Evolutionary conservation across 2,888 invertebrate genomes (phyloP).

Genomic region (Dolomedes plantarius): DNA sequence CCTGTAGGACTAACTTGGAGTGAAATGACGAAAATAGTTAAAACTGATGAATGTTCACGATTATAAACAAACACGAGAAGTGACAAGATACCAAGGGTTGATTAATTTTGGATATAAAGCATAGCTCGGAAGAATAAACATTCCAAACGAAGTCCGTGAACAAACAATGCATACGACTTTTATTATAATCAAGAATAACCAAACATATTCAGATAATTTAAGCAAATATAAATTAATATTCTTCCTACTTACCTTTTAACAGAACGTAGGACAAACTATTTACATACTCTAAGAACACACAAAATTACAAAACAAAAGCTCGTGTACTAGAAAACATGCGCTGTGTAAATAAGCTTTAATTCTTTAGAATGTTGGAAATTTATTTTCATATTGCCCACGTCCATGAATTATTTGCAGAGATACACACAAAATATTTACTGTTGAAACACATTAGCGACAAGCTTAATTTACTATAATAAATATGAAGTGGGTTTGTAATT

Average conservation of each 20-base stretch:
- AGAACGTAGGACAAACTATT: constrained; percentile 3
- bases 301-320: constrained; percentile 5
- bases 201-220: no score
- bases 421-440: constrained; percentile 21
- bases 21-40: no score
- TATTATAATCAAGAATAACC: no score
- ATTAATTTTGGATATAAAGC: no score
- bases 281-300: constrained; percentile 7
- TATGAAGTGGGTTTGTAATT: not conserved
- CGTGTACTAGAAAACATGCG: not conserved
- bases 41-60: no score
- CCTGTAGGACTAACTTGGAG: no score
- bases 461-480: constrained; percentile 1
- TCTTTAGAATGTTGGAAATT: not conserved
- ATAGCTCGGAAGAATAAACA: no score
- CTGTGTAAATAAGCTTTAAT: not conserved
- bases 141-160: no score
- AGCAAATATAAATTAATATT: no score
- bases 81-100: no score
- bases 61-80: no score
- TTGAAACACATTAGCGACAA: constrained; percentile 18
- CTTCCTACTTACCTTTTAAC: constrained; percentile 8
- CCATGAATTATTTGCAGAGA: constrained; percentile 18
- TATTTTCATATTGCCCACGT: constrained; percentile 17
- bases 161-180: no score